Base-by-base conservation (phyloP, 2,888 invertebrate genomes). In the Drosophila gaucha region DNA sequence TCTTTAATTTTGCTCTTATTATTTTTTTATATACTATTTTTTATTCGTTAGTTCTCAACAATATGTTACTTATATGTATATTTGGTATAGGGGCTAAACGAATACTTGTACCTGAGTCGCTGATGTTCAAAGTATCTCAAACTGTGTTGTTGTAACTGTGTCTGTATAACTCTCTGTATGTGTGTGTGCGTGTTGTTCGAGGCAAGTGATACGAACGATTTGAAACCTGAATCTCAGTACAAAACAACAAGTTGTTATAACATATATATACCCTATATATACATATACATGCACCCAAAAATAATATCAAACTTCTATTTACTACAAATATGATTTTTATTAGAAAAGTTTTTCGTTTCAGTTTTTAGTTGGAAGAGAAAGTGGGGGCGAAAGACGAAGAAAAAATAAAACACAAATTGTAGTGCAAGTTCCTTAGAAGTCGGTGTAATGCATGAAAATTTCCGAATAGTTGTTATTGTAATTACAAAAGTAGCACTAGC, bases 141-240 rank as follows among this genome's bases (percentile, higher is more conserved):
- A 26, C 28, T 57, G 66, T 71, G 46, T 66, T 26, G 33, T 50
- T 50, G 50, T 50, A 41, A 59, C 56, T 47, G 14, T 54, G 44
- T 56, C 24, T 24, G 35, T 18, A 6, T 30, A 33, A 39, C 22
- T 39, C 39, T 39, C 20, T 41, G 41, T 57, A 22, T 35, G 54
- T 68, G 51, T 56, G 44, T 65, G 47, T 68, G 63, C 57, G 57
- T 46, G 50, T 43, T 38, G 64, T 66, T 52, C 41, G 33, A 41
- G 39, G 38, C 33, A 56, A 54, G 79, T 86, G 86, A 83, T 74
- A 68, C 62, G 67, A 67, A 66, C 52, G 56, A 71, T 62, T 67
- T 51, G 50, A 65, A 72, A 75, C 79, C 83, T 87, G 84, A 86
- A 78, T 70, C 76, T 88, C 87, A 85, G 84, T 85, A 85, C 84